These are phyloP conservation scores for Hyalella azteca DNA, from an alignment of 2,888 invertebrate species.

Conservation along the genomic window DNA sequence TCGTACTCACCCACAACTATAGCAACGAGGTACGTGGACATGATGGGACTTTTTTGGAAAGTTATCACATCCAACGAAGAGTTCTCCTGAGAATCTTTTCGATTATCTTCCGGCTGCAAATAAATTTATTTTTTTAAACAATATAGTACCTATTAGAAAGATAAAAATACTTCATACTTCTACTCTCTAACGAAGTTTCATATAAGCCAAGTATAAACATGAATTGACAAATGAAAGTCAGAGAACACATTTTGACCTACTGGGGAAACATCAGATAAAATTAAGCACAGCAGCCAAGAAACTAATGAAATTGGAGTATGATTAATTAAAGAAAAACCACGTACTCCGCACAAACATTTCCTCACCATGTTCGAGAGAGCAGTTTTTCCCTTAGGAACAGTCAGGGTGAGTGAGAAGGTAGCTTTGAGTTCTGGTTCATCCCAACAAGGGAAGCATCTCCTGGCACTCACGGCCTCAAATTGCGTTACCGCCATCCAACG, in stretches of 20 bases:
- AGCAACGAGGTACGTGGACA: constrained; percentile 95
- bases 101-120: constrained; percentile 48
- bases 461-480: constrained; percentile 88
- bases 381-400: constrained; percentile 79
- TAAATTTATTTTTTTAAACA: not conserved
- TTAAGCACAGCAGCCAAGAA: no score
- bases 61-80: constrained; percentile 68
- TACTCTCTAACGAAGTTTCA: no score
- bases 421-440: constrained; percentile 97
- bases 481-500: constrained; percentile 88
- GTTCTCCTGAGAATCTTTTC: constrained; percentile 59
- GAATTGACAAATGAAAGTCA: no score
- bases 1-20: constrained; percentile 95
- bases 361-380: constrained; percentile 89
- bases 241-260: no score
- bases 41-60: constrained; percentile 85
- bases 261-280: no score
- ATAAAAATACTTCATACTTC: no score
- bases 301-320: no score
- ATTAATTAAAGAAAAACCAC: no score
- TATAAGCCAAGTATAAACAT: no score
- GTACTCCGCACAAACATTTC: no score
- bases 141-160: no score
- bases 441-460: constrained; percentile 96
- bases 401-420: constrained; percentile 86